Evolutionary conservation across 1,140 invertebrate genomes (phyloP), one percentile per base, ranked within the genome.

Genomic region (Heliothis subflexa): DNA sequence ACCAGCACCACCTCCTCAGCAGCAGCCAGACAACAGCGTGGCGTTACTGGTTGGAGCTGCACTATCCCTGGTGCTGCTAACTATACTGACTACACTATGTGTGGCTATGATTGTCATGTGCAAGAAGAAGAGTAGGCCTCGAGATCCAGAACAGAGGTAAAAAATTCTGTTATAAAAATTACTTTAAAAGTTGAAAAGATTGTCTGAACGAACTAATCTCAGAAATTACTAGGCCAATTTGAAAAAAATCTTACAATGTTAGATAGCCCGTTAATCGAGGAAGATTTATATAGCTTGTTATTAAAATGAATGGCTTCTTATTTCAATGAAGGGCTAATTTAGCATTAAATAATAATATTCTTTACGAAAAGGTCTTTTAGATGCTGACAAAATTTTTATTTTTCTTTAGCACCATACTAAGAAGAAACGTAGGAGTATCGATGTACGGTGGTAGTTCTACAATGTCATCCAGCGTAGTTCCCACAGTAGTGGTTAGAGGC

Each of bases 401-500:
- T 28, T 70, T 28, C n/a, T 84, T 25, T 79, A 92, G 91, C 57
- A 91, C 90, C 50, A 89, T 91, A 55, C 57, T 88, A 13, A 81
- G 92, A 14, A 81, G 91, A 81, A 94, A 89, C 62, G 91, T 94
- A 10, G 92, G 92, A 2, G 92, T 94, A 0, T 94, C 92, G 0
- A 94, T 94, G 92, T 94, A 94, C 62, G 87, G 91, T 64, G 91
- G 91, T 52, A 90, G 91, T 0, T 87, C 90, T 7, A 85, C 92
- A 0, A 70, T 91, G 18, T 81, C 86, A 0, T 87, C 84, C 28
- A 88, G 85, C 28, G 84, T 91, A 14, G 84, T 92, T 12, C 91
- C 92, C 0, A 93, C 92, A 1, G 91, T 94, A 3, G 91, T 94
- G 0, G 88, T 94, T 1, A 86, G 92, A 61, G 91, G 91, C 3